phyloP scores from a whole-genome alignment of 2,888 invertebrate genomes.

The Smittia aterrima region DNA sequence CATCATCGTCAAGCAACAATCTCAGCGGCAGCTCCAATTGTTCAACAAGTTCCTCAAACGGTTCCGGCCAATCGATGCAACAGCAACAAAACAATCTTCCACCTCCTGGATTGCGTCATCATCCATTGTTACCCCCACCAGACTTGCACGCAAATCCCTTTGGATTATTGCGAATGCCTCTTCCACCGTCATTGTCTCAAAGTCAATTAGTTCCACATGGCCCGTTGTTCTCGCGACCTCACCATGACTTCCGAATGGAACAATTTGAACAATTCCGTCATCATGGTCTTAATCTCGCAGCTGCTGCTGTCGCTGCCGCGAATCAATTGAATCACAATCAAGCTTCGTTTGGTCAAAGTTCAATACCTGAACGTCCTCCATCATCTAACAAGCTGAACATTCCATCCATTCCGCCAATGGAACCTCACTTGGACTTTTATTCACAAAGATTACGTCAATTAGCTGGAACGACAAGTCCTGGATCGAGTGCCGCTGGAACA shows the following conservation, averaged over 20 bases:
- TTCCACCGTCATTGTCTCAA: constrained; percentile 63
- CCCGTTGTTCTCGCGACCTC: constrained; percentile 73
- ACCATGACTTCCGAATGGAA: constrained; percentile 80
- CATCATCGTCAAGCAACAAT: constrained; percentile 44
- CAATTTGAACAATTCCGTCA: constrained; percentile 82
- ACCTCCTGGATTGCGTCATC: constrained; percentile 65
- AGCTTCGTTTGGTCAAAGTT: constrained; percentile 51
- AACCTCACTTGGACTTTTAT: constrained; percentile 97
- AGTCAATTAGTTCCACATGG: constrained; percentile 70
- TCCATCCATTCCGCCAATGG: constrained; percentile 64
- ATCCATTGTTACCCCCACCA: constrained; percentile 67
- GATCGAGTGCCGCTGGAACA: constrained; percentile 73
- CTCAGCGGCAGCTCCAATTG: constrained; percentile 45
- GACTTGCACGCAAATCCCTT: constrained; percentile 72
- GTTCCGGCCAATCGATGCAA: constrained; percentile 49
- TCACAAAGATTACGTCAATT: constrained; percentile 98
- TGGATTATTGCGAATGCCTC: constrained; percentile 72
- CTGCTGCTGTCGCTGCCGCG: constrained; percentile 67
- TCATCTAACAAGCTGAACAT: constrained; percentile 52
- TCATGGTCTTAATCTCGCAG: constrained; percentile 73
- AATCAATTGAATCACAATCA: constrained; percentile 62
- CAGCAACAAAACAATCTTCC: constrained; percentile 58
- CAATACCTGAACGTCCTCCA: constrained; percentile 58
- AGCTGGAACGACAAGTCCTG: constrained; percentile 90
- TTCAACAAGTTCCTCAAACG: constrained; percentile 44